Percentiles rank a stretch among this genome's conserved stretches.
phyloP scores from a whole-genome alignment of 1,140 invertebrate genomes.

The Helicoverpa zea region DNA sequence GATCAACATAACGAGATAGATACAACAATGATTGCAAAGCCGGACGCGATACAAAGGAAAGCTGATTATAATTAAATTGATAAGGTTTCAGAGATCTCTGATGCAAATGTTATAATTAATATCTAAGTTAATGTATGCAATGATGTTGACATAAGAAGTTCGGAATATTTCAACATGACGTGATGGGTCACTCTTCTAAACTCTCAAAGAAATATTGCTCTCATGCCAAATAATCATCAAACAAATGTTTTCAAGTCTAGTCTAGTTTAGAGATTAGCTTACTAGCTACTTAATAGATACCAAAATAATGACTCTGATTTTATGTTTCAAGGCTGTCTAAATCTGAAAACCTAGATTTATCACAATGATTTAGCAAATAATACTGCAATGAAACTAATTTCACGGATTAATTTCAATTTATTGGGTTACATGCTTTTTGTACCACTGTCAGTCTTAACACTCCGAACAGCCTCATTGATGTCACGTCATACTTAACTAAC shows the following conservation, averaged over 20 bases:
- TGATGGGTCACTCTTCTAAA: too few relatives aligned
- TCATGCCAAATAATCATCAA: too few relatives aligned
- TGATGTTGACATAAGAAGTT: too few relatives aligned
- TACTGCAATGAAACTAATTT: neutral
- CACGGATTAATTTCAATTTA: neutral
- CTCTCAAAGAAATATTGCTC: too few relatives aligned
- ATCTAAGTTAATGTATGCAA: too few relatives aligned
- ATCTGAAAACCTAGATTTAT: neutral
- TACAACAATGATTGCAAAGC: slow-evolving; percentile 25
- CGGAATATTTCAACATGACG: too few relatives aligned
- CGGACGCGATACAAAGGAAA: slow-evolving; percentile 37
- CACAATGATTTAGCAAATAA: neutral
- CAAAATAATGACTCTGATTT: neutral
- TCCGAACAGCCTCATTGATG: too few relatives aligned
- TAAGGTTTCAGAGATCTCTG: neutral
- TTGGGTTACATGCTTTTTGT: neutral
- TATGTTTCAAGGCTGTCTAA: neutral
- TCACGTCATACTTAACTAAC: too few relatives aligned
- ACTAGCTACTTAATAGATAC: neutral
- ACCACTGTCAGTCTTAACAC: neutral
- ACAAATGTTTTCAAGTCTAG: too few relatives aligned
- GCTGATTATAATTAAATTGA: neutral
- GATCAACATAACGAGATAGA: slow-evolving; percentile 32
- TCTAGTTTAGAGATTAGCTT: too few relatives aligned
- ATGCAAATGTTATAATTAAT: neutral